Evolutionary conservation across 2,797 vertebrate genomes (phyloP), one percentile per base, ranked within the genome.

Genomic region (Acestrorhynchus altus): DNA sequence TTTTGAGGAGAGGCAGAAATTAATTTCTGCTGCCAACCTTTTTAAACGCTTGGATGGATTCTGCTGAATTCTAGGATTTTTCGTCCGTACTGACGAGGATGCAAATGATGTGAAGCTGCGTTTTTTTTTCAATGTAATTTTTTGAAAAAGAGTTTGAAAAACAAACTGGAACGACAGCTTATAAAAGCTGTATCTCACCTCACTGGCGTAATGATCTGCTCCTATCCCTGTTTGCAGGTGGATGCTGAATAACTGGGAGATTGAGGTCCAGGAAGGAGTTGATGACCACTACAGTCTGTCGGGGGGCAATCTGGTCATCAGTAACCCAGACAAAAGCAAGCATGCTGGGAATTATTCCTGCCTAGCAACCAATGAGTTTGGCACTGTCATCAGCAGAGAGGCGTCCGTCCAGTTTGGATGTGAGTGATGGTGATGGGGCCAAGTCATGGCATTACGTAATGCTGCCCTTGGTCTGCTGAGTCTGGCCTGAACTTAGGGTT

Each of bases 401-500:
- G 98, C 96, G 13, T 93, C 89, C 2, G 90, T 99, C 83, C 94
- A 93, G 84, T 99, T 99, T 78, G 98, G 97, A 90, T 97, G 98
- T 99, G 93, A 96, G 98, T 91, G 72, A 59, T 69, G 18, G 52
- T 16, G 65, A 76, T 57, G 42, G 49, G 31, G 70, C 64, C 28
- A 20, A 35, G 6, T 5, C 0, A 26, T 20, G 35, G 60, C 24
- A 47, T 46, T 42, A 47, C 57, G 47, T 59, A 77, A 70, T n/a
- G 42, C 26, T 49, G 15, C 26, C 51, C 61, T 44, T 44, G 35
- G 52, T 61, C 46, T 64, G 18, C 31, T 52, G 12, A 52, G 20
- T 6, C n/a, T n/a, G 44, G 11, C 67, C 46, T 49, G 47, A 1
- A 9, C 15, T 42, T 65, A 71, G 42, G 74, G 31, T 71, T 49